Base-by-base conservation (phyloP, 2,113 vertebrate genomes). In the Vireo altiloquus region DNA sequence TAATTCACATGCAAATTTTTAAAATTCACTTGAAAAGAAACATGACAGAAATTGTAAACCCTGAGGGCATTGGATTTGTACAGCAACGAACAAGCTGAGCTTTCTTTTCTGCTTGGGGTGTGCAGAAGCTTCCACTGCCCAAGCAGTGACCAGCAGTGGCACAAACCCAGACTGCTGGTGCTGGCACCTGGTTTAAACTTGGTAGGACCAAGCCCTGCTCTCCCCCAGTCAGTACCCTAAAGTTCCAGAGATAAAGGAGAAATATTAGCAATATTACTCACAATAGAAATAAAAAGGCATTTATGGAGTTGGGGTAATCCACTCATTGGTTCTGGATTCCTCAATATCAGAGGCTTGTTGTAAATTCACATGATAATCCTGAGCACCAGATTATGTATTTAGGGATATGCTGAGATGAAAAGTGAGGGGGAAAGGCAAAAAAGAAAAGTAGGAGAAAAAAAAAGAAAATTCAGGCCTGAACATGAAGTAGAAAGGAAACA, bases 391-490 rank as follows among this genome's bases (percentile, higher is more conserved):
- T 47, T 61, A 56, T 69, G 15, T 53, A 65, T 74, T 87, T 23
- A 81, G 12, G 39, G 44, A 37, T 30, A 52, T 6, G 21, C 7
- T 54, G 47, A 81, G 25, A 25, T 46, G 23, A 65, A 87, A 87
- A 80, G 42, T 5, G 12, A 64, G 13, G 7, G 20, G 7, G 4
- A 25, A 61, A 19, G 11, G 6, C 15, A 66, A 81, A 87, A 69
- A 57, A 39, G 4, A 50, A 37, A 30, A 5, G 2, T 4, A 6
- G 4, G 2, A 4, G 3, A 0, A 4, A 25, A 46, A 20, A 23
- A 10, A 7, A 42, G 19, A 60, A 79, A 64, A 78, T 52, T 39
- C 6, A 33, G 50, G 54, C 27, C 46, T 69, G 23, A 56, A 31
- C 10, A 20, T 17, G 21, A 77, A 69, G 12, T 49, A 70, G n/a